A percentile compares a stretch with the other conserved stretches of the same genome.
Conservation (phyloP, 2,888 invertebrate genomes). For the Saturnia pavonia region DNA sequence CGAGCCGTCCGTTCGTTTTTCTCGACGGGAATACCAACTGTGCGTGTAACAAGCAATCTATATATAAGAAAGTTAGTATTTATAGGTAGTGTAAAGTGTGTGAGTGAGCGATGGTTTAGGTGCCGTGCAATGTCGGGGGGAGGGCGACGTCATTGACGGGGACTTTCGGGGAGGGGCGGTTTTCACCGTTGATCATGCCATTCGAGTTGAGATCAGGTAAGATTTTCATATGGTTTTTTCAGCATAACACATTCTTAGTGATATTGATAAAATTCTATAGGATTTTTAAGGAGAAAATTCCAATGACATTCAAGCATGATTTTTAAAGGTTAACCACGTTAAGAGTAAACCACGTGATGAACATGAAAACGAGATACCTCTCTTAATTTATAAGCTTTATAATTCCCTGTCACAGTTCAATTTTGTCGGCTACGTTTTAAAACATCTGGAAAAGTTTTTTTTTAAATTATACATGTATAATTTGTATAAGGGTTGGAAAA, state of each 20-base stretch:
- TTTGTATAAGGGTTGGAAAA: not conserved
- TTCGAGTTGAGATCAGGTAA: constrained; percentile 78
- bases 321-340: constrained; percentile 11
- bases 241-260: constrained; percentile 19
- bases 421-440: too few species aligned
- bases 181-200: constrained; percentile 74
- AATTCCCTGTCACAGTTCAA: too few species aligned
- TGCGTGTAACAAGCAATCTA: constrained; percentile 2
- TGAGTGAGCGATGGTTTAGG: constrained; percentile 61
- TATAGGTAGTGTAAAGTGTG: constrained; percentile 41
- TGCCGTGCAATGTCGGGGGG: constrained; percentile 64
- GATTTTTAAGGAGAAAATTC: not conserved
- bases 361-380: not conserved
- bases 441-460: too few species aligned
- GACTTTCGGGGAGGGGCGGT: constrained; percentile 64
- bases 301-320: not conserved
- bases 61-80: constrained; percentile 23
- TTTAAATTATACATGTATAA: not conserved
- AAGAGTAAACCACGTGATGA: constrained; percentile 5
- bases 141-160: constrained; percentile 64
- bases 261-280: not conserved
- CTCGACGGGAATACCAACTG: constrained; percentile 53
- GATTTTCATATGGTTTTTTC: constrained; percentile 43
- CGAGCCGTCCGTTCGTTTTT: constrained; percentile 48
- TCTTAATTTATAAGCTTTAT: not conserved